Percentiles rank a stretch among this genome's conserved stretches.
Conservation (phyloP, 1,140 invertebrate genomes). For the Zaprionus gabonicus region DNA sequence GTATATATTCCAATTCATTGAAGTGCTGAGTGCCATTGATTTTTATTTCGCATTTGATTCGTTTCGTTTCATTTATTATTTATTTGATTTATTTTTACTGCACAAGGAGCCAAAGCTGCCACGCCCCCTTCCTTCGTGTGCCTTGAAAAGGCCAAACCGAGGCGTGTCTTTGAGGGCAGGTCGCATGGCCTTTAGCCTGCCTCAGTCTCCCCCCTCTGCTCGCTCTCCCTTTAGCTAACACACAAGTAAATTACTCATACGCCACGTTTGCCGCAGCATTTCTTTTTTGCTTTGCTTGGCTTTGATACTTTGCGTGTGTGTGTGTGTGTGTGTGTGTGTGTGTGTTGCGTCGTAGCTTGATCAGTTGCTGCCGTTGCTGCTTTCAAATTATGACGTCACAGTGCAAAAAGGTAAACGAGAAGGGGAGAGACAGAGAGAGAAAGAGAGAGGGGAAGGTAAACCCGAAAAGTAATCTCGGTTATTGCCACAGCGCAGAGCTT, state of each 20-base stretch:
- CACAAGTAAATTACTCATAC: constrained; percentile 71
- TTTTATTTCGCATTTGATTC: constrained; percentile 81
- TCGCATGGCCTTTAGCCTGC: constrained; percentile 27
- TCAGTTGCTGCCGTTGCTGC: neutral
- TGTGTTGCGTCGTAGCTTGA: neutral
- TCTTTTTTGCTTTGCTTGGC: neutral
- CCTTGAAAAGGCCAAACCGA: too few relatives aligned
- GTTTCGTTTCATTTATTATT: constrained; percentile 81
- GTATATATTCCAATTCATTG: constrained; percentile 70
- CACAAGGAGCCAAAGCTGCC: constrained; percentile 12
- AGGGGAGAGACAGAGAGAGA: too few relatives aligned
- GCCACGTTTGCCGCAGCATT: constrained; percentile 36
- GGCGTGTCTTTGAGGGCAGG: too few relatives aligned
- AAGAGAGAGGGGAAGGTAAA: neutral
- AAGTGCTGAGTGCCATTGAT: constrained; percentile 79
- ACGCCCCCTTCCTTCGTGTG: neutral
- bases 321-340: neutral
- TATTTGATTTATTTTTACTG: constrained; percentile 81
- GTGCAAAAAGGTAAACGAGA: neutral
- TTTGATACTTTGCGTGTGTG: constrained; percentile 11
- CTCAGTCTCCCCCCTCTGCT: too few relatives aligned
- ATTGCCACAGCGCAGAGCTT: constrained; percentile 29
- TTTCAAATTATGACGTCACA: neutral
- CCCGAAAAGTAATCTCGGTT: constrained; percentile 48
- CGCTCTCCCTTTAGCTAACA: neutral